A percentile compares a stretch with the other conserved stretches of the same genome.
These are phyloP conservation scores for Prosopocoilus inquinatus DNA, from an alignment of 2,888 invertebrate species.

Conservation along the genomic window DNA sequence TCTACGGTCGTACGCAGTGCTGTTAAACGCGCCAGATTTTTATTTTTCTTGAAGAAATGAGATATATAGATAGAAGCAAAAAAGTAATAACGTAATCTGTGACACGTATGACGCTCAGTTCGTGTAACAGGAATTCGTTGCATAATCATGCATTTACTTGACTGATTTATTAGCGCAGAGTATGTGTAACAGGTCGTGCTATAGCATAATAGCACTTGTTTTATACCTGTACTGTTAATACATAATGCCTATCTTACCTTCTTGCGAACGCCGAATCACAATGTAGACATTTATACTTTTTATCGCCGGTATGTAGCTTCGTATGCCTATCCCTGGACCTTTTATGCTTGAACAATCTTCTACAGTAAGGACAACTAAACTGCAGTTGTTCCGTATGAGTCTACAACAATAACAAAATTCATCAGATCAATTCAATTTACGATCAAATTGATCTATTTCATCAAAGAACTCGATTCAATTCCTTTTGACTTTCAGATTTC, in stretches of 20 bases:
- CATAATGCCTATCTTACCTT: conserved; percentile 59
- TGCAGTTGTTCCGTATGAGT: conserved; percentile 91
- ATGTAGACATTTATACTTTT: conserved; percentile 85
- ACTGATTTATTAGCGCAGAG: neutral
- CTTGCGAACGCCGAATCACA: conserved; percentile 92
- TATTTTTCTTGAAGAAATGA: no score
- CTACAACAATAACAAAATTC: conserved; percentile 53
- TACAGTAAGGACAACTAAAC: conserved; percentile 89
- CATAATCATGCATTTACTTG: neutral
- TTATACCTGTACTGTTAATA: conserved; percentile 4
- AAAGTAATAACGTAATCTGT: neutral
- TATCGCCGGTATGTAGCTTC: conserved; percentile 88
- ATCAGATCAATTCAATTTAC: no score
- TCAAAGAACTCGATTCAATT: no score
- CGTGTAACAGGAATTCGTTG: conserved; percentile 1
- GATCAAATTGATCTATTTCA: no score
- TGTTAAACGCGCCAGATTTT: no score
- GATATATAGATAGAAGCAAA: no score
- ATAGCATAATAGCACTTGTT: conserved; percentile 3
- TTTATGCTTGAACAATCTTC: conserved; percentile 91
- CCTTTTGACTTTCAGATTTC: no score
- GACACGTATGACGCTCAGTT: neutral
- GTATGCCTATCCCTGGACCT: conserved; percentile 90
- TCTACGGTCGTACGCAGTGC: neutral
- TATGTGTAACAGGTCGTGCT: neutral